Base-by-base conservation (phyloP, 2,888 invertebrate species). In the Meteorus cinctellus region DNA sequence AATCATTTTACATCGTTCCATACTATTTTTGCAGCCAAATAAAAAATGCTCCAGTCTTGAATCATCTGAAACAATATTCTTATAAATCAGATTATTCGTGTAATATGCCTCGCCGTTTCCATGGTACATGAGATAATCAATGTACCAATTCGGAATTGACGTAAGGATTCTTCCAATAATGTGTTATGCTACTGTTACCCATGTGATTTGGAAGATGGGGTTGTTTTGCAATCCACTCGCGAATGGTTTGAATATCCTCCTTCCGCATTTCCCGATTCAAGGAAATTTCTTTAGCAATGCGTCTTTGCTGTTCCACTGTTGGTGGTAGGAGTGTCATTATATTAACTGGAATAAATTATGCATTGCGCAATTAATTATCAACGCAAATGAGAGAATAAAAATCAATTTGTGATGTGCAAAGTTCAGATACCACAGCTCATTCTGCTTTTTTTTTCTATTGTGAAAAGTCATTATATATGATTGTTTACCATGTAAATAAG, bases 1-100 rank as follows among this genome's bases (percentile, higher is more conserved):
- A 72, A 89, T 87, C 68, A 81, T 80, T 81, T 90, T 90, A 72
- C 89, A 89, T 73, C 87, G 82, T 72, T 90, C 90, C 14, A 89
- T 78, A 76, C 88, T 90, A 80, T 89, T 89, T 80, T 90, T 90
- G 79, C 90, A 90, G 3, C 90, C 87, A 68, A 88, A 89, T 31
- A 90, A 81, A 77, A 90, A 90, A 59, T 86, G 85, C 68, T 87
- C 89, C 67, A 90, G 78, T 78, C 87, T 86, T 4, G 73, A 80
- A 19, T 90, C 88, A 66, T 90, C 90, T 90, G 80, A 4, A 59
- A 73, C 75, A 69, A 29, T n/a, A 66, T 60, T 69, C 55, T 14
- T 29, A 24, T 14, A 55, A n/a, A 4, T n/a, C 4, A 4, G n/a
- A 63, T 62, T 29, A 29, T 24, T 34, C 8, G 1, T 34, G 4